Evolutionary conservation across 92 coral and sea anemone genomes (phyloP).

Genomic region (Epizoanthus stellaris): DNA sequence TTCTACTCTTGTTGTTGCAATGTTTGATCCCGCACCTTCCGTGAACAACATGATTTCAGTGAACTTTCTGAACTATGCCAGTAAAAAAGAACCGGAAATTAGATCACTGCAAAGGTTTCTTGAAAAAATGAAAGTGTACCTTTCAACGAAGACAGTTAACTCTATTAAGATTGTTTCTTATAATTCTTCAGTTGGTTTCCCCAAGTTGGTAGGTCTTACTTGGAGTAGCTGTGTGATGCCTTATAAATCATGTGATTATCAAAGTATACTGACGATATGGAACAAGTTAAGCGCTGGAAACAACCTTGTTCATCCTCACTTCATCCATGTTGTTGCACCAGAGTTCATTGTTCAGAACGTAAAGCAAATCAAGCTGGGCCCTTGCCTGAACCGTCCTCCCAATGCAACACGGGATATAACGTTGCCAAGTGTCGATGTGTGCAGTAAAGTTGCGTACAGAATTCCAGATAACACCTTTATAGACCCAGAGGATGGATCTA

Average conservation of each 20-base stretch:
- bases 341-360: slow-evolving; percentile 50
- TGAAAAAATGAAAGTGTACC: slow-evolving; percentile 40
- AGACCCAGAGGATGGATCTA: slow-evolving; percentile 53
- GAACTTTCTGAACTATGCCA: slow-evolving; percentile 20
- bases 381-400: slow-evolving; percentile 53
- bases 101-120: slow-evolving; percentile 34
- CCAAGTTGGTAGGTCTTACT: slow-evolving; percentile 7
- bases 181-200: slow-evolving; percentile 25
- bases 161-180: slow-evolving; percentile 18
- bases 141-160: slow-evolving; percentile 5
- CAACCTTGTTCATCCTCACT: slow-evolving; percentile 41
- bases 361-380: slow-evolving; percentile 41
- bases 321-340: slow-evolving; percentile 49
- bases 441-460: slow-evolving; percentile 14
- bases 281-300: slow-evolving; percentile 29
- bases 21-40: slow-evolving; percentile 23
- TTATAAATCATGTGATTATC: slow-evolving; percentile 49
- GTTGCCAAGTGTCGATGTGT: slow-evolving; percentile 18
- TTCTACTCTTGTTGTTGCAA: slow-evolving; percentile 24
- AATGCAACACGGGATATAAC: slow-evolving; percentile 16
- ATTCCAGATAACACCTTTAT: slow-evolving; percentile 41
- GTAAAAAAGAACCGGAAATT: slow-evolving; percentile 2
- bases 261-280: slow-evolving; percentile 32
- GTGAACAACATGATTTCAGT: slow-evolving; percentile 40
- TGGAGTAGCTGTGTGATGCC: slow-evolving; percentile 54